These are phyloP conservation scores for Setophaga coronata DNA, from an alignment of 2,113 vertebrate genomes.

Conservation along the genomic window DNA sequence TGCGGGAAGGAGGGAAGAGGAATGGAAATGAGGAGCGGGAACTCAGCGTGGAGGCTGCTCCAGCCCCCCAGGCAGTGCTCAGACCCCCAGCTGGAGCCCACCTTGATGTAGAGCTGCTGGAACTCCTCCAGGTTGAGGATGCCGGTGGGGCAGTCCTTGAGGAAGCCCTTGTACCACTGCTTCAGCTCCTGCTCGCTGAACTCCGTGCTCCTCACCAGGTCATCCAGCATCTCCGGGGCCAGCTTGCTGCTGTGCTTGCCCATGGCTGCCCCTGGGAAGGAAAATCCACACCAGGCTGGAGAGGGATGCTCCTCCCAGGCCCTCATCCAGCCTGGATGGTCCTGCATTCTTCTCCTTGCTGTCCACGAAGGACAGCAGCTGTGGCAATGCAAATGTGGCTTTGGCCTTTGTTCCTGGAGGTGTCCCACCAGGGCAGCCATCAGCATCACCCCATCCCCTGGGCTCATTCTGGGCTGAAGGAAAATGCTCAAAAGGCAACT, in stretches of 20 bases:
- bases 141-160: constrained; percentile 95
- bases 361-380: fast-evolving
- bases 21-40: fast-evolving
- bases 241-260: constrained; percentile 98
- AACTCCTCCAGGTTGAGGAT: constrained; percentile 98
- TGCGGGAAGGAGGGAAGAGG: constrained; percentile 20
- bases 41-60: fast-evolving
- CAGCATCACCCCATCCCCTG: background rate
- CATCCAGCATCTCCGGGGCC: constrained; percentile 94
- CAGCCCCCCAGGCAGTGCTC: background rate
- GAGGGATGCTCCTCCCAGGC: background rate
- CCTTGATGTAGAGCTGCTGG: constrained; percentile 98
- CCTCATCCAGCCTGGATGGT: background rate
- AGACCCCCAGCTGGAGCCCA: background rate
- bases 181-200: constrained; percentile 98
- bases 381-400: background rate
- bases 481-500: background rate
- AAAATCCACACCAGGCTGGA: fast-evolving
- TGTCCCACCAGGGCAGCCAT: background rate
- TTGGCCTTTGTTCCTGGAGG: no score
- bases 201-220: constrained; percentile 93
- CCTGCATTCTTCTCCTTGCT: fast-evolving
- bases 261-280: constrained; percentile 77
- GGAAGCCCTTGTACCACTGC: constrained; percentile 99
- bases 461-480: background rate